Percentiles rank a stretch among this genome's conserved stretches.
These are phyloP conservation scores for Cladopsammia gracilis DNA, from an alignment of 64 coral and sea anemone species.

Conservation along the genomic window DNA sequence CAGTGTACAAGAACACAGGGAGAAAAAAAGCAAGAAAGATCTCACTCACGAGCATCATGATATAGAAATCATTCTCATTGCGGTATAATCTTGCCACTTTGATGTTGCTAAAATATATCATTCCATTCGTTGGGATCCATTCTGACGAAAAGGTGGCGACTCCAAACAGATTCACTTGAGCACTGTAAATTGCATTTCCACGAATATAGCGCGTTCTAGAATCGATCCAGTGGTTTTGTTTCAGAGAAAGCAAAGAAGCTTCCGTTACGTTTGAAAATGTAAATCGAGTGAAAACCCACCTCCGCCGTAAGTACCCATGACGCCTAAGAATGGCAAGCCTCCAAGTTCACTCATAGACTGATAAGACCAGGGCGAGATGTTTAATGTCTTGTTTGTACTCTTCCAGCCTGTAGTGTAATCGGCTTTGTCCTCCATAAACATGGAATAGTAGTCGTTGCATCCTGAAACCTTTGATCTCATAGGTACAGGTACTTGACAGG, in stretches of 20 bases:
- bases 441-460: constrained; percentile 75
- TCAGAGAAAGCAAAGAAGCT: constrained; percentile 25
- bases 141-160: constrained; percentile 85
- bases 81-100: constrained; percentile 82
- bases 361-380: constrained; percentile 58
- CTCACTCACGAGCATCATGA: constrained; percentile 62
- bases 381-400: not conserved
- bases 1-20: constrained; percentile 72
- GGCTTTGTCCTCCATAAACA: constrained; percentile 68
- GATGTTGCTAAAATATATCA: constrained; percentile 83
- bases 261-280: constrained; percentile 12
- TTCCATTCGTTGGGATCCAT: constrained; percentile 92
- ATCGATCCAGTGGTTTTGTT: constrained; percentile 85
- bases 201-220: constrained; percentile 79
- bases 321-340: constrained; percentile 46
- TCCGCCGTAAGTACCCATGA: constrained; percentile 68
- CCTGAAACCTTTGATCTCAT: not conserved
- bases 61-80: constrained; percentile 38
- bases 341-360: constrained; percentile 39
- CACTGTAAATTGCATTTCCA: constrained; percentile 91
- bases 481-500: constrained; percentile 28
- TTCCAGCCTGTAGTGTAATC: constrained; percentile 59
- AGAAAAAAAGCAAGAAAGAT: constrained; percentile 83
- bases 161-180: constrained; percentile 90
- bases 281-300: constrained; percentile 64